Conservation (phyloP, 2,113 vertebrate species). For the Lynx canadensis region DNA sequence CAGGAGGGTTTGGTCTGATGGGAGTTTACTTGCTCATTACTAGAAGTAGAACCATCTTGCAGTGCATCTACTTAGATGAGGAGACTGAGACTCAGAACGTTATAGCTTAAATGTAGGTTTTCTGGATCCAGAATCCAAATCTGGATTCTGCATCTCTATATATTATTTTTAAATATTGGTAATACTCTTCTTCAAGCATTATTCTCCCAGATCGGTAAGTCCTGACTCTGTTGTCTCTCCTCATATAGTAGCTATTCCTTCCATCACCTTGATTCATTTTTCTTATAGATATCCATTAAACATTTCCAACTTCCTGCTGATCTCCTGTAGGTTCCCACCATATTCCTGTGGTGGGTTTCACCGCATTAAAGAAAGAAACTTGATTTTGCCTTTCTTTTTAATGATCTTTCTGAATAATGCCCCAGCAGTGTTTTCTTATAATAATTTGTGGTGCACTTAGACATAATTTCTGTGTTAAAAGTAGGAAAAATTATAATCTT, state of each 20-base stretch:
- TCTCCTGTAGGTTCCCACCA: not conserved
- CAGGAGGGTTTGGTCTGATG: not conserved
- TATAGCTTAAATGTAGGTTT: not conserved
- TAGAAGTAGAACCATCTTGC: not conserved
- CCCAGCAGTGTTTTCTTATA: not conserved
- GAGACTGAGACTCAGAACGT: not conserved
- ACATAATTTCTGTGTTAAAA: conserved; percentile 35
- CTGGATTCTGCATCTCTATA: not conserved
- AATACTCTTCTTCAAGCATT: not conserved
- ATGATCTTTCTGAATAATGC: conserved; percentile 24
- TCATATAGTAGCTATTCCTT: conserved; percentile 19
- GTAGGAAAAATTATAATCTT: not conserved
- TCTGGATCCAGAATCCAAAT: not conserved
- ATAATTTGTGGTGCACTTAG: not conserved
- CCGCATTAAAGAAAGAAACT: not conserved
- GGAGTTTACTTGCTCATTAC: not conserved
- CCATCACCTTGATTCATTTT: conserved; percentile 39
- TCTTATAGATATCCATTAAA: not conserved
- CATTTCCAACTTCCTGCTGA: not conserved
- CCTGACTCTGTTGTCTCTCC: not conserved
- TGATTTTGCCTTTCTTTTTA: conserved; percentile 21
- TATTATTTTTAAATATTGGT: conserved; percentile 14
- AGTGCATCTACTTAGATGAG: not conserved
- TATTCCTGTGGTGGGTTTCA: not conserved
- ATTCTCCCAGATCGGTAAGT: not conserved